Conservation (phyloP, 2,113 vertebrate genomes). For the Galbula dea region DNA sequence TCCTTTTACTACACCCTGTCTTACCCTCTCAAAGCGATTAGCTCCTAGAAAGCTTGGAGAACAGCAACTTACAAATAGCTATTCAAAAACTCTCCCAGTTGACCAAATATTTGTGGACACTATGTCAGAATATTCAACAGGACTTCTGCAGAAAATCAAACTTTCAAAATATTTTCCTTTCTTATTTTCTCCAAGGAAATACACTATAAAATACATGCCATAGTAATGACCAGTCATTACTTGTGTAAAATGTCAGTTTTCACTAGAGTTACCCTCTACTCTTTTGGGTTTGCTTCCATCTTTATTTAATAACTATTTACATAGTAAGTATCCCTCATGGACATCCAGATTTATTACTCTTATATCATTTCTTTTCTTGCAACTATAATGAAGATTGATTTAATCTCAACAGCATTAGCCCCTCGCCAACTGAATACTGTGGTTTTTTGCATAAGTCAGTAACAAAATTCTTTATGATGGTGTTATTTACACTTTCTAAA, state of each 20-base stretch:
- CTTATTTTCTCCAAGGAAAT: neutral
- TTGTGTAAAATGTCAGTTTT: neutral
- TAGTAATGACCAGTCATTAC: neutral
- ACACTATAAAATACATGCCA: neutral
- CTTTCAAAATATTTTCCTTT: neutral
- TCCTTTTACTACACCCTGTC: neutral
- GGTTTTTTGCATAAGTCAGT: neutral
- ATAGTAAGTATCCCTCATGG: neutral
- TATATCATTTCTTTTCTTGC: slow-evolving; percentile 1
- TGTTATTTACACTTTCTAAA: neutral
- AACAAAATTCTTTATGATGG: neutral
- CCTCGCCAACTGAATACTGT: neutral
- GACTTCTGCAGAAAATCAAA: neutral
- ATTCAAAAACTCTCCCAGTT: neutral
- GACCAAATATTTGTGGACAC: neutral
- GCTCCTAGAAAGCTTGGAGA: neutral
- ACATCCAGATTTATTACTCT: slow-evolving; percentile 8
- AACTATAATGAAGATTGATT: slow-evolving; percentile 23
- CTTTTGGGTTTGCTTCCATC: neutral
- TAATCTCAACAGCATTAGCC: neutral
- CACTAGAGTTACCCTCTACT: neutral
- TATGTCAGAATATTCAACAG: neutral
- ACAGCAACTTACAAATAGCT: neutral
- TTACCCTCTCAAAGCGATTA: slow-evolving; percentile 14
- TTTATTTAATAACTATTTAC: neutral